Evolutionary conservation across 2,797 vertebrate genomes (phyloP).

Genomic region (Manis crassicaudata): DNA sequence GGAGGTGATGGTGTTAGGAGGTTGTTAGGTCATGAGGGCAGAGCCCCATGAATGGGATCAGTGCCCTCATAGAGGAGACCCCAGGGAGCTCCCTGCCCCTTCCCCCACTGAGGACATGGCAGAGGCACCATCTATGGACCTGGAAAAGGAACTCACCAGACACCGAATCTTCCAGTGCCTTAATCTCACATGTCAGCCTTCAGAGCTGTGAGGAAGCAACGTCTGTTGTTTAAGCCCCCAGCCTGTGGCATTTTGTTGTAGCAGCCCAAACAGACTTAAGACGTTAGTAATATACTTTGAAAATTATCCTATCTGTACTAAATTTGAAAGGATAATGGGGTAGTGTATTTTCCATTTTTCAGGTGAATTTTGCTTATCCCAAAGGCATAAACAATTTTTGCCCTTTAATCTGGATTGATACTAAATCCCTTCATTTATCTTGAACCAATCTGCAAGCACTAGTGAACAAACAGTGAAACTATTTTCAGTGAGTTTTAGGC

Average conservation of each 20-base stretch:
- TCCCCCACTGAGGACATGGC: background rate
- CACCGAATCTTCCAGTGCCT: background rate
- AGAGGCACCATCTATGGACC: background rate
- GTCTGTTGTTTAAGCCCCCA: background rate
- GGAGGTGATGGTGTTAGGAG: too few relatives aligned
- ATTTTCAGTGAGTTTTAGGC: background rate
- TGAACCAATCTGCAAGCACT: background rate
- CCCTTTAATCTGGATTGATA: background rate
- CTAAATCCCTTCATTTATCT: background rate
- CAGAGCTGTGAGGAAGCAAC: background rate
- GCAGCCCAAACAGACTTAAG: background rate
- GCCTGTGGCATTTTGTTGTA: background rate
- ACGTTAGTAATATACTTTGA: background rate
- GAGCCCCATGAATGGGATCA: too few relatives aligned
- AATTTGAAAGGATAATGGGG: background rate
- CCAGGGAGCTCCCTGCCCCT: background rate
- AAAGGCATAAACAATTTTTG: background rate
- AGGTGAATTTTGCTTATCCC: background rate
- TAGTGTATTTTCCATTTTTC: background rate
- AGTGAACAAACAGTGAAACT: background rate
- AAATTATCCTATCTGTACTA: background rate
- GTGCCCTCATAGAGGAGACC: too few relatives aligned
- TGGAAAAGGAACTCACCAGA: background rate
- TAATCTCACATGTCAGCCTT: too few relatives aligned
- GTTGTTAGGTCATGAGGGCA: accelerated